Conservation (phyloP, 2,888 invertebrate genomes). For the Rotaria socialis region DNA sequence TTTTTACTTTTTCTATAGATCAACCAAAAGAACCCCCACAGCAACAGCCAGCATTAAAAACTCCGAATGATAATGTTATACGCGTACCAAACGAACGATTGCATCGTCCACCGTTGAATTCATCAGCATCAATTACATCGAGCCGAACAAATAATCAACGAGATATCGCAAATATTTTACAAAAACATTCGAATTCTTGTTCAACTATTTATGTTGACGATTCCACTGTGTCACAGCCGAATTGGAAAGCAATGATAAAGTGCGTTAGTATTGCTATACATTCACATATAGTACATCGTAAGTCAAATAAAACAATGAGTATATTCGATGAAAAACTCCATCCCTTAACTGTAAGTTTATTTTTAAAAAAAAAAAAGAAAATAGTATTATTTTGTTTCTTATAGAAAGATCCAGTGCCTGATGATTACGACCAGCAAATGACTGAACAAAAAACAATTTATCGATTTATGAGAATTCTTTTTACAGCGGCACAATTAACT, state of each 20-base stretch:
- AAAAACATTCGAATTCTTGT: constrained; percentile 43
- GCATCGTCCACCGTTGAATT: background rate
- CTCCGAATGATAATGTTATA: background rate
- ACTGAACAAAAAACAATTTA: constrained; percentile 61
- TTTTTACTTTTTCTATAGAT: background rate
- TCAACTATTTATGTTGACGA: constrained; percentile 98
- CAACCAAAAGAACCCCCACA: background rate
- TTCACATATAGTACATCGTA: constrained; percentile 93
- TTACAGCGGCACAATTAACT: constrained; percentile 96
- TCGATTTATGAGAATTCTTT: constrained; percentile 91
- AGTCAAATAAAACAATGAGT: constrained; percentile 62
- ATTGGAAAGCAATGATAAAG: constrained; percentile 95
- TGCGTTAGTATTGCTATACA: constrained; percentile 97
- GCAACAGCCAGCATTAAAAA: background rate
- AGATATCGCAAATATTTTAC: background rate
- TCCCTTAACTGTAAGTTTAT: constrained; percentile 70
- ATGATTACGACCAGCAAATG: constrained; percentile 41
- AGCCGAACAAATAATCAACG: background rate
- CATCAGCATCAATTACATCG: background rate
- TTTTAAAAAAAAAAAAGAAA: background rate
- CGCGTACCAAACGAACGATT: background rate
- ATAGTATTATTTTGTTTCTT: background rate
- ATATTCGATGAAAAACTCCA: constrained; percentile 96
- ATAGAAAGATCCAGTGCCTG: constrained; percentile 39
- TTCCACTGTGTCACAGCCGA: constrained; percentile 97